A percentile compares a stretch with the other conserved stretches of the same genome.
These are phyloP conservation scores for Emmelina monodactyla DNA, from an alignment of 2,888 invertebrate species.

Conservation along the genomic window DNA sequence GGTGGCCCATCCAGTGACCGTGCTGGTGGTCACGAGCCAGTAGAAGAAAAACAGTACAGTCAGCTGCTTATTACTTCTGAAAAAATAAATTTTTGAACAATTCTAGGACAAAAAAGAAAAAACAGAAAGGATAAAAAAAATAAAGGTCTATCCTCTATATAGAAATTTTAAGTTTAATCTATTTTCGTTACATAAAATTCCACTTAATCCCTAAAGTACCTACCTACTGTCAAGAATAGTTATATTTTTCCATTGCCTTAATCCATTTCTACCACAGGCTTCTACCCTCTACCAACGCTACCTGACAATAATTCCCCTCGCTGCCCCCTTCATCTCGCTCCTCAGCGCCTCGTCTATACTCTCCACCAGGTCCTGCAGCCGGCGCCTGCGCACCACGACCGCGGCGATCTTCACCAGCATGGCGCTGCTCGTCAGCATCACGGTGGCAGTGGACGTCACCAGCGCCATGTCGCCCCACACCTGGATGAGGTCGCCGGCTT, in stretches of 20 bases:
- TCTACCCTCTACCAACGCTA: too few relatives aligned
- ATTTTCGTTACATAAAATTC: too few relatives aligned
- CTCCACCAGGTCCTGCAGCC: constrained; percentile 25
- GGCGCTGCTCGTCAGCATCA: constrained; percentile 38
- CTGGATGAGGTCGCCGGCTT: constrained; percentile 38
- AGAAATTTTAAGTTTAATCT: too few relatives aligned
- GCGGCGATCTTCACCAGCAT: constrained; percentile 32
- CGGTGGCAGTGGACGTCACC: constrained; percentile 38
- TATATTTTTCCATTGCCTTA: too few relatives aligned
- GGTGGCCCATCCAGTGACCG: constrained; percentile 37
- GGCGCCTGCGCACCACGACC: constrained; percentile 20
- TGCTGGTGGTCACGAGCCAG: constrained; percentile 30
- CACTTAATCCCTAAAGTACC: too few relatives aligned
- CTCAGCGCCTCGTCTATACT: constrained; percentile 21
- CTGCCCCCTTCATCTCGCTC: constrained; percentile 21
- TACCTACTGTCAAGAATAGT: too few relatives aligned
- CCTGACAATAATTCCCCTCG: too few relatives aligned
- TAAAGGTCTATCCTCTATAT: too few relatives aligned
- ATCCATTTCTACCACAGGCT: too few relatives aligned
- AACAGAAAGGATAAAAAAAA: too few relatives aligned
- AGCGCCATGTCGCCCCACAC: constrained; percentile 40
- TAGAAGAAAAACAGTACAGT: constrained; percentile 15
- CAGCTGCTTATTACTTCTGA: too few relatives aligned
- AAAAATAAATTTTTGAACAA: neutral
- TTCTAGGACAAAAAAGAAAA: neutral